Conservation (phyloP, 2,888 invertebrate genomes). For the Dolichopus griseipennis region DNA sequence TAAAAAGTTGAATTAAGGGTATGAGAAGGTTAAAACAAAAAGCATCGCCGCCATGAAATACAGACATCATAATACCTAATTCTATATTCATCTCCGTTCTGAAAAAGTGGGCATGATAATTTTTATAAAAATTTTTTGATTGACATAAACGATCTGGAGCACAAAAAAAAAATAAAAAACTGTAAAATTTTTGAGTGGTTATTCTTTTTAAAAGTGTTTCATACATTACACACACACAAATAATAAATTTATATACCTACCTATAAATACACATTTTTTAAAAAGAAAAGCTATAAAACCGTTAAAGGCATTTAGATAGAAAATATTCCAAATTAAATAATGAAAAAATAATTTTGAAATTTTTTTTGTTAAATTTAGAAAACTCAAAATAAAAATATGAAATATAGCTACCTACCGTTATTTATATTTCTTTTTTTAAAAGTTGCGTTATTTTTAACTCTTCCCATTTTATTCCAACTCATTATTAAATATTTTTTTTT, state of each 20-base stretch:
- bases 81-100: neutral
- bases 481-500: too few relatives aligned
- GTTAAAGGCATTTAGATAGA: neutral
- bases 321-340: neutral
- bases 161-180: neutral
- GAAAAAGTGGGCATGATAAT: neutral
- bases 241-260: neutral
- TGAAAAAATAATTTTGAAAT: neutral
- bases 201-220: neutral
- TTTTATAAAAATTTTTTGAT: neutral
- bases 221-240: neutral
- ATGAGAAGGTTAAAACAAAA: neutral
- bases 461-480: too few relatives aligned
- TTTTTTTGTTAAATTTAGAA: too few relatives aligned
- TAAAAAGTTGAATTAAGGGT: neutral
- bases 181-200: neutral
- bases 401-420: neutral
- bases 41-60: neutral
- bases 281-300: neutral
- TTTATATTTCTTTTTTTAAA: neutral
- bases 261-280: neutral
- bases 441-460: too few relatives aligned
- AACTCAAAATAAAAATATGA: neutral
- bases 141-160: constrained; percentile 6
- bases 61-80: too few relatives aligned